These are phyloP conservation scores for Carpatolechia fugitivella DNA, from an alignment of 2,888 invertebrate species.

Conservation along the genomic window DNA sequence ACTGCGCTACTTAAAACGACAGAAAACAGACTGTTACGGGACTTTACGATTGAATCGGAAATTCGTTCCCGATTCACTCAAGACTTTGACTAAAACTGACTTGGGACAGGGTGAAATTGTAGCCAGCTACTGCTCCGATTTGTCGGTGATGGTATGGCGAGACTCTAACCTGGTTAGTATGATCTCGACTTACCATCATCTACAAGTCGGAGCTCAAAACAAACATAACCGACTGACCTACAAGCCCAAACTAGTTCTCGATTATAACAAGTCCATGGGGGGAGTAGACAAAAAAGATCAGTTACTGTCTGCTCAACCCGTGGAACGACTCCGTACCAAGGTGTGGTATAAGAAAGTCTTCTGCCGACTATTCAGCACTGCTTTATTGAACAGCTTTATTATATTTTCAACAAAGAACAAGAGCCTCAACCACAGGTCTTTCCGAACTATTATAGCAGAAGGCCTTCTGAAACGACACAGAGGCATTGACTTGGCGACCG, in stretches of 20 bases:
- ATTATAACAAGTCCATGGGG: conserved; percentile 12
- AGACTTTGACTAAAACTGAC: conserved; percentile 22
- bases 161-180: conserved; percentile 13
- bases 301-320: conserved; percentile 17
- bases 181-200: background rate
- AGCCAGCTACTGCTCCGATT: conserved; percentile 20
- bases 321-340: conserved; percentile 20
- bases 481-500: conserved; percentile 15
- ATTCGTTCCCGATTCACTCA: conserved; percentile 25
- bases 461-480: conserved; percentile 12
- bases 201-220: background rate
- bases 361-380: conserved; percentile 11
- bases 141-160: conserved; percentile 47
- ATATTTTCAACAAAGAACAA: background rate
- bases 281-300: conserved; percentile 28
- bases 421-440: conserved; percentile 14
- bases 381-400: background rate
- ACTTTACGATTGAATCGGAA: conserved; percentile 25
- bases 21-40: conserved; percentile 22
- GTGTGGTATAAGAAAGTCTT: conserved; percentile 28
- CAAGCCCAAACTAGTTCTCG: background rate
- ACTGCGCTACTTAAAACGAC: conserved; percentile 24
- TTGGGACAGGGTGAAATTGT: conserved; percentile 22
- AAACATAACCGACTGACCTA: background rate
- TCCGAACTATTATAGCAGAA: conserved; percentile 17